Base-by-base conservation (phyloP, 1,140 invertebrate genomes). In the Drosophila arawakana region DNA sequence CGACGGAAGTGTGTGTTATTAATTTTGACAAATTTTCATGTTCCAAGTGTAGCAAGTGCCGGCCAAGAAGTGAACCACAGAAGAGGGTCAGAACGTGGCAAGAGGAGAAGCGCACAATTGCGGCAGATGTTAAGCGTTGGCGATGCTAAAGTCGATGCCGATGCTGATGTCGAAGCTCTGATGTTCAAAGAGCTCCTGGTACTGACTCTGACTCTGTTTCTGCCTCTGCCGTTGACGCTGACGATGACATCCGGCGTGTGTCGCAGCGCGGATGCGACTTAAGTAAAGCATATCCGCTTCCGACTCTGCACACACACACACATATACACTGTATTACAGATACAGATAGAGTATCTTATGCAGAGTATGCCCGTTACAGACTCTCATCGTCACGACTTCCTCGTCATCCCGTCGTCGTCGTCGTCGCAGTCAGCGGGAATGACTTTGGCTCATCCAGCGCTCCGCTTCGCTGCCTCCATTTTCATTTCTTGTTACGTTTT, bases 1-100 rank as follows among this genome's bases (percentile, higher is more conserved):
- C 75, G 44, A 69, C 78, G 84, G 88, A 91, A 90, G 86, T 91
- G 81, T 80, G 90, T 86, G 75, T 83, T 91, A 89, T 91, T 89
- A 91, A 91, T 91, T 91, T 91, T 89, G 89, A 90, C 88, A 90
- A 90, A 90, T 90, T 90, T 90, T 86, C 80, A 90, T 90, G 83
- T 77, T 78, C 57, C 52, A 66, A 61, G 44, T 57, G 62, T 66
- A 71, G 67, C 58, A 75, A 78, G 50, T 62, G 65, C 59, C 55
- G 73, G 68, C 60, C 73, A 60, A 59, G 55, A 80, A 78, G 71
- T 74, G 69, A 61, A 66, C 71, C 63, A 55, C 63, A 69, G 57
- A 2, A 52, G 62, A 47, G 44, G n/a, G 35, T 2, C 49, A 50
- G 7, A 10, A 10, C 25, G 43, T 30, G 25, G 25, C 25, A 30